Conservation (phyloP, 2,888 invertebrate genomes). For the Chirona hameri region DNA sequence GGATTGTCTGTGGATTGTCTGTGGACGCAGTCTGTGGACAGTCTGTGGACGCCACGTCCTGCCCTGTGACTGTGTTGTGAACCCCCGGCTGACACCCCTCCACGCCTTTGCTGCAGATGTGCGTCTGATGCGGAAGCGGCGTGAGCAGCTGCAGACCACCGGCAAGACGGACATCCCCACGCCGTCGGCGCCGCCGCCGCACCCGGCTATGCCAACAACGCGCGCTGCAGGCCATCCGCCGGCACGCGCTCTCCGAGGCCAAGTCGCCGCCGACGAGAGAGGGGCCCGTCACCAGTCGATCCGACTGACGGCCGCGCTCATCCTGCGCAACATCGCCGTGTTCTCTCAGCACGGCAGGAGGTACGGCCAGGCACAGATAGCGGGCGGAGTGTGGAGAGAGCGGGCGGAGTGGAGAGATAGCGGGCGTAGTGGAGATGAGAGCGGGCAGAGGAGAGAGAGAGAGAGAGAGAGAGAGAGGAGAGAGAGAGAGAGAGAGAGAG, state of each 20-base stretch:
- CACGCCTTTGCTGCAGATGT: conserved; percentile 43
- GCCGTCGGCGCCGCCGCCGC: conserved; percentile 58
- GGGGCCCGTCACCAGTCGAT: conserved; percentile 98
- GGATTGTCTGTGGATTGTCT: no score
- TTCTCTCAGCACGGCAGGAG: conserved; percentile 76
- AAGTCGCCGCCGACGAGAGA: conserved; percentile 72
- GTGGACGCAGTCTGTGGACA: no score
- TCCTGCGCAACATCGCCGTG: conserved; percentile 93
- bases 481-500: no score
- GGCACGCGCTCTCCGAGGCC: conserved; percentile 63
- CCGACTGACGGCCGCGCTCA: conserved; percentile 91
- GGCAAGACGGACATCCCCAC: conserved; percentile 54
- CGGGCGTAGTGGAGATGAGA: no score
- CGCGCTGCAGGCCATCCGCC: conserved; percentile 95
- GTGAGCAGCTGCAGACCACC: conserved; percentile 56
- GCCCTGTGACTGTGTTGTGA: not conserved
- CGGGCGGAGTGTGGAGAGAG: not conserved
- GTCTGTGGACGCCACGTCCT: not conserved
- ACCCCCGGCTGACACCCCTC: not conserved
- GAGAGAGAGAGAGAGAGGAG: no score
- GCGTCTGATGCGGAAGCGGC: conserved; percentile 62
- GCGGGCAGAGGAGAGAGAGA: no score
- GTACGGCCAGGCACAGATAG: not conserved
- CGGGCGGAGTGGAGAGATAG: no score
- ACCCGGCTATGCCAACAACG: conserved; percentile 90